Evolutionary conservation across 1,140 invertebrate genomes (phyloP).

Genomic region (Drosophila leontia): DNA sequence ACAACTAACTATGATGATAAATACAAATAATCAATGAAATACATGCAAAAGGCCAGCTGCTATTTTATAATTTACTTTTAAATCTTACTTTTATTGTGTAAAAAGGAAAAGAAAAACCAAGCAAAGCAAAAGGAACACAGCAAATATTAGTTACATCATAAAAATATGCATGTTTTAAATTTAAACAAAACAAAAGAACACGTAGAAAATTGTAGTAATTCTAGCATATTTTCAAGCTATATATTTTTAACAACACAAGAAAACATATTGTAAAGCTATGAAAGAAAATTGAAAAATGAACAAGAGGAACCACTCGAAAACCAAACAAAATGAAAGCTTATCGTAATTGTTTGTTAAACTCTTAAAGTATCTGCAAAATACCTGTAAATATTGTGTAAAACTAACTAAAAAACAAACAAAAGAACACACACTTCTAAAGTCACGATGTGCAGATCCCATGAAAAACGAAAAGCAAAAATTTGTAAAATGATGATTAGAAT

Average conservation of each 20-base stretch:
- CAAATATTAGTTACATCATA: constrained; percentile 61
- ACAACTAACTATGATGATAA: constrained; percentile 33
- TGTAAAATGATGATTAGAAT: constrained; percentile 64
- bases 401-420: constrained; percentile 19
- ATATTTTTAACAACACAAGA: constrained; percentile 35
- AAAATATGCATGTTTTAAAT: constrained; percentile 70
- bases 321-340: constrained; percentile 41
- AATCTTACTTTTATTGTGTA: constrained; percentile 51
- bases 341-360: constrained; percentile 54
- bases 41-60: constrained; percentile 52
- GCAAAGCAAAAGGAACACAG: constrained; percentile 16
- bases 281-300: background rate
- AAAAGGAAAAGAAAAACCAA: constrained; percentile 11
- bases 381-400: constrained; percentile 65
- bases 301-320: constrained; percentile 19
- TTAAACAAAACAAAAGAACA: constrained; percentile 37
- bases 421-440: constrained; percentile 31
- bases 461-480: constrained; percentile 38
- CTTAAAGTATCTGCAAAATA: constrained; percentile 29
- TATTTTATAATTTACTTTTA: constrained; percentile 70
- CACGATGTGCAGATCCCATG: constrained; percentile 22
- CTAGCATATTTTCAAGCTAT: constrained; percentile 60
- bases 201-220: constrained; percentile 68
- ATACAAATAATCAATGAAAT: constrained; percentile 35
- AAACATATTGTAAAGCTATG: constrained; percentile 44